Conservation (phyloP, 2,797 vertebrate genomes). For the Mus caroli region DNA sequence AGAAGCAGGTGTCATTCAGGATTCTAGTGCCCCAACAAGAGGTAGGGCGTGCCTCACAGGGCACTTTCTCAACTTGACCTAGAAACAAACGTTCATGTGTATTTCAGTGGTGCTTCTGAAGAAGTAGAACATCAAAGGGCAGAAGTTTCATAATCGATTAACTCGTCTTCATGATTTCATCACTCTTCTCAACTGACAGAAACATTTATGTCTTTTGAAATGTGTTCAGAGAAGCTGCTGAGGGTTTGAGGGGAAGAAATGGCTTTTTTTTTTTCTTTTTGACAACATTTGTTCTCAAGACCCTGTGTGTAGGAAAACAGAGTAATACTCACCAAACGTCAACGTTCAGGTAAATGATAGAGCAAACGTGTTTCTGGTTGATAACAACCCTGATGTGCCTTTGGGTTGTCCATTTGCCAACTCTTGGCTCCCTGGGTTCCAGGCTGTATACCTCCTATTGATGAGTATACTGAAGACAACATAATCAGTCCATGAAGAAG, state of each 20-base stretch:
- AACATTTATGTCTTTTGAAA: conserved; percentile 9
- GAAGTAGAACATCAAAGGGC: not conserved
- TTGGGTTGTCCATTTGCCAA: conserved; percentile 12
- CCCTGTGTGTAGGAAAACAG: not conserved
- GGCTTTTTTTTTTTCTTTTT: not conserved
- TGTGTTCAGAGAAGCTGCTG: conserved; percentile 1
- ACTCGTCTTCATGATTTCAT: conserved; percentile 24
- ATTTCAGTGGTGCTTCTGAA: conserved; percentile 7
- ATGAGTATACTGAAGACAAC: not conserved
- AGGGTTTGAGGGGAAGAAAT: not conserved
- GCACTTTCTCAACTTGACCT: not conserved
- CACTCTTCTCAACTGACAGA: conserved; percentile 12
- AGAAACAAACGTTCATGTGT: not conserved
- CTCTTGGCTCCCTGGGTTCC: not conserved
- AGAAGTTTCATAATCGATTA: not conserved
- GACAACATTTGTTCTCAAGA: not conserved
- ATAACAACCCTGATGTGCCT: not conserved
- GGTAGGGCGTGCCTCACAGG: not conserved
- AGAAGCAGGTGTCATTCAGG: not conserved
- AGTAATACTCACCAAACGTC: conserved; percentile 12
- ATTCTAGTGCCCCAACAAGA: not conserved
- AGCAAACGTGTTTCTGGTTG: not conserved
- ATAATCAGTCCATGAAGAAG: not conserved
- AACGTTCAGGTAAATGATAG: not conserved
- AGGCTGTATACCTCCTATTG: not conserved